Evolutionary conservation across 1,140 invertebrate species (phyloP).

Genomic region (Helicoverpa zea): DNA sequence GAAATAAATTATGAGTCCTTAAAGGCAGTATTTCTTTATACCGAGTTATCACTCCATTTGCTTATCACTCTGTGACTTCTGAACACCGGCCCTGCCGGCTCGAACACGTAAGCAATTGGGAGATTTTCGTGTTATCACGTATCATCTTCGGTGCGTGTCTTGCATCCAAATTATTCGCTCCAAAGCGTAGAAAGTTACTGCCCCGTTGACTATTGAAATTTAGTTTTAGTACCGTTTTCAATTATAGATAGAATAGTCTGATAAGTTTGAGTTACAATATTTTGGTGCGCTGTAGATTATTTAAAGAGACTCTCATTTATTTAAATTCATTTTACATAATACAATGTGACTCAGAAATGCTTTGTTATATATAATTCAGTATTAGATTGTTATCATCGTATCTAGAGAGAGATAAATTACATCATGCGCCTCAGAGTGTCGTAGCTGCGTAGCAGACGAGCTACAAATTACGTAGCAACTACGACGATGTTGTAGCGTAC

Average conservation of each 20-base stretch:
- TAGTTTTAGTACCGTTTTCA: constrained; percentile 50
- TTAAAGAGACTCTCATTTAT: too few relatives aligned
- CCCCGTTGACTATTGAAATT: constrained; percentile 66
- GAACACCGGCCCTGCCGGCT: constrained; percentile 59
- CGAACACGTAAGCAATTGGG: constrained; percentile 84
- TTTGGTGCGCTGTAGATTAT: background rate
- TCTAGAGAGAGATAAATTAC: too few relatives aligned
- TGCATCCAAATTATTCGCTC: constrained; percentile 60
- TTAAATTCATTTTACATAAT: too few relatives aligned
- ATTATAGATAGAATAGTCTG: constrained; percentile 44
- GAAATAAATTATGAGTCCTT: too few relatives aligned
- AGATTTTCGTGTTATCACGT: constrained; percentile 85
- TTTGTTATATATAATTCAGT: too few relatives aligned
- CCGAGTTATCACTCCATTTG: background rate
- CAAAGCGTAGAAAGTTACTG: constrained; percentile 60
- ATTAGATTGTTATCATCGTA: too few relatives aligned
- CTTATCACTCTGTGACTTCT: background rate
- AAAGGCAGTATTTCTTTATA: background rate
- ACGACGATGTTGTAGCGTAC: background rate
- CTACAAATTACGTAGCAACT: constrained; percentile 1
- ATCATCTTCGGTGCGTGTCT: constrained; percentile 82
- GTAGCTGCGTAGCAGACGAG: background rate
- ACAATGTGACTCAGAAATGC: too few relatives aligned
- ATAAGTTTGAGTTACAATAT: constrained; percentile 50
- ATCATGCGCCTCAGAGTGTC: too few relatives aligned